These are phyloP conservation scores for Apogon talboti DNA, from an alignment of 2,797 vertebrate genomes.

Conservation along the genomic window DNA sequence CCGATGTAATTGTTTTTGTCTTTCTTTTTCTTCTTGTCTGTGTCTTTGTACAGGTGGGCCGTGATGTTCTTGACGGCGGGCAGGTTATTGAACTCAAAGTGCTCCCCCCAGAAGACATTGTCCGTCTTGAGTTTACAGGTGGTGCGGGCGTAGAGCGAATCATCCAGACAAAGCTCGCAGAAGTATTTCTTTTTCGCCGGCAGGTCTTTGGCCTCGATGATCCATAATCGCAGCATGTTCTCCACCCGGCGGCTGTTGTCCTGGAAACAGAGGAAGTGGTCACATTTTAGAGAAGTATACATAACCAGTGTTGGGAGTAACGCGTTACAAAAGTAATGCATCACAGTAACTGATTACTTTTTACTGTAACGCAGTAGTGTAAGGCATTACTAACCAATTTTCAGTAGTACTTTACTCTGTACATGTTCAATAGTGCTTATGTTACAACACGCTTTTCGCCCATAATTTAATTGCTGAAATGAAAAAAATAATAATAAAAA, in stretches of 20 bases:
- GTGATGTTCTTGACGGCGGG: conserved; percentile 91
- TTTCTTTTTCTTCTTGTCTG: conserved; percentile 99
- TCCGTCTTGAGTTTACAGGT: conserved; percentile 98
- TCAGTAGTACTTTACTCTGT: too few species aligned
- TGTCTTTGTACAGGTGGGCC: conserved; percentile 96
- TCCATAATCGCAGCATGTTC: conserved; percentile 95
- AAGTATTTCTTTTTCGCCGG: conserved; percentile 98
- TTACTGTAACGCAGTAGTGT: too few species aligned
- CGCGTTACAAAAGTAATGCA: too few species aligned
- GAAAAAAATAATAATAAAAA: too few species aligned
- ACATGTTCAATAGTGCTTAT: too few species aligned
- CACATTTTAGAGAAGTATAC: not conserved
- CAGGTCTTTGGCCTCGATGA: conserved; percentile 98
- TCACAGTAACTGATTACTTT: too few species aligned
- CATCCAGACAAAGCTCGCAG: conserved; percentile 96
- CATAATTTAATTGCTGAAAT: too few species aligned
- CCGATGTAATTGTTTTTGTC: conserved; percentile 98
- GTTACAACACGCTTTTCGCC: too few species aligned
- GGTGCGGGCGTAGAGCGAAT: conserved; percentile 95
- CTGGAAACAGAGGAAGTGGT: conserved; percentile 70
- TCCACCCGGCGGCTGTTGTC: conserved; percentile 98
- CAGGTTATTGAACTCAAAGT: conserved; percentile 98
- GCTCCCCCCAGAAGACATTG: conserved; percentile 99
- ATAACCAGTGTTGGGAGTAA: too few species aligned
- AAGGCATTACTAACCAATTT: too few species aligned